A percentile compares a stretch with the other conserved stretches of the same genome.
Evolutionary conservation across 2,797 vertebrate genomes (phyloP).

Genomic region (Enteromius paludinosus): DNA sequence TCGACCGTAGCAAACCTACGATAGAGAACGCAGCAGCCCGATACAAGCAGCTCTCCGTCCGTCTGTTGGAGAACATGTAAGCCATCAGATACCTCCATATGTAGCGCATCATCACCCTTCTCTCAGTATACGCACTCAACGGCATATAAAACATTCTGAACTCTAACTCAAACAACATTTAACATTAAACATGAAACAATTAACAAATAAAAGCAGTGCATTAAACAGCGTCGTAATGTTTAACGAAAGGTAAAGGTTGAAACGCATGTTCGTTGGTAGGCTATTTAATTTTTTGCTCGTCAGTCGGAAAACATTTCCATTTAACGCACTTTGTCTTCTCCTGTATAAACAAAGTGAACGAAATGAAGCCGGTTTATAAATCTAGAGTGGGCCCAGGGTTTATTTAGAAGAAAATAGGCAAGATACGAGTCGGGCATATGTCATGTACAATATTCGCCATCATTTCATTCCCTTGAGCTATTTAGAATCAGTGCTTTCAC

Average conservation of each 20-base stretch:
- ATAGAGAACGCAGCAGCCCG: slow-evolving; percentile 26
- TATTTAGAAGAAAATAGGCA: slow-evolving; percentile 36
- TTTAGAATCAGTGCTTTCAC: slow-evolving; percentile 56
- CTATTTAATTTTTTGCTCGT: not conserved
- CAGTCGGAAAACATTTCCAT: not conserved
- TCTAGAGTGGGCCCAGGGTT: slow-evolving; percentile 6
- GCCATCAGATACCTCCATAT: slow-evolving; percentile 4
- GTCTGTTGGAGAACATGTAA: not conserved
- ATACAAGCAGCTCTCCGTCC: slow-evolving; percentile 3
- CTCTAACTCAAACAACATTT: slow-evolving; percentile 58
- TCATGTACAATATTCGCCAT: slow-evolving; percentile 58
- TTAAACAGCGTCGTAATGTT: slow-evolving; percentile 83
- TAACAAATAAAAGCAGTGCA: slow-evolving; percentile 79
- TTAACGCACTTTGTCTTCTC: slow-evolving; percentile 7
- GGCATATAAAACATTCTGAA: not conserved
- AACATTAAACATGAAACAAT: slow-evolving; percentile 41
- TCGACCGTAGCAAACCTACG: slow-evolving; percentile 41
- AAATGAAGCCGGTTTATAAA: slow-evolving; percentile 18
- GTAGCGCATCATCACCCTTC: slow-evolving; percentile 4
- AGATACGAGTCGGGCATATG: slow-evolving; percentile 44
- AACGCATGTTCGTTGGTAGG: not conserved
- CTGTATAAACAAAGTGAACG: slow-evolving; percentile 5
- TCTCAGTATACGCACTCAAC: not conserved
- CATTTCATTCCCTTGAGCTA: slow-evolving; percentile 56
- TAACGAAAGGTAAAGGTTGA: slow-evolving; percentile 69